These are phyloP conservation scores for Cynopterus sphinx DNA, from an alignment of 2,797 vertebrate genomes.

Conservation along the genomic window DNA sequence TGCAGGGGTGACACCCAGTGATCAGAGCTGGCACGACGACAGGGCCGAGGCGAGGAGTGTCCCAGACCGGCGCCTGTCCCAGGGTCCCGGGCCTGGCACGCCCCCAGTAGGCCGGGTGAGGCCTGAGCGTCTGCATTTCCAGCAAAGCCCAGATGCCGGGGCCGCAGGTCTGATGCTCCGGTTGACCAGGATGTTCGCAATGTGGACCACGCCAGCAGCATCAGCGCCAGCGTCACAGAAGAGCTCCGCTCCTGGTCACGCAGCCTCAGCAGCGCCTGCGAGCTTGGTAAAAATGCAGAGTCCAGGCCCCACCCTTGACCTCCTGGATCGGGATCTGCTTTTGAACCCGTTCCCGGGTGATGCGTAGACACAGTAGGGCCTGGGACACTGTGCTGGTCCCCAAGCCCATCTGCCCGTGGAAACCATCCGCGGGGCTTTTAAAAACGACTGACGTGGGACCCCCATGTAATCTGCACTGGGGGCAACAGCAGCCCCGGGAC, in stretches of 20 bases:
- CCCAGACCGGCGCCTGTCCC: neutral
- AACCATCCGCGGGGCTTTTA: neutral
- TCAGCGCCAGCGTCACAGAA: neutral
- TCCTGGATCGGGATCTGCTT: no score
- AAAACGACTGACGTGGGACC: neutral
- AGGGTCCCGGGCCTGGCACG: accelerated
- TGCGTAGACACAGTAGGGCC: accelerated
- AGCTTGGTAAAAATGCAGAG: neutral
- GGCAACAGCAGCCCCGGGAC: neutral
- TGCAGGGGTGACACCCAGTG: neutral
- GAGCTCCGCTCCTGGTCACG: neutral
- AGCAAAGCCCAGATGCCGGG: neutral
- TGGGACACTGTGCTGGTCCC: neutral
- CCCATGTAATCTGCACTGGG: neutral
- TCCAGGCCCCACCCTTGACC: neutral
- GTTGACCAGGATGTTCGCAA: no score
- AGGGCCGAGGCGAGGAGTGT: neutral
- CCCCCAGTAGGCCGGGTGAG: neutral
- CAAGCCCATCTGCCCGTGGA: neutral
- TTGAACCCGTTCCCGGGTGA: no score
- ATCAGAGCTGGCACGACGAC: accelerated
- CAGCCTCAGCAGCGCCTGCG: accelerated
- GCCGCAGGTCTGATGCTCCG: neutral
- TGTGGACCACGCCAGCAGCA: neutral
- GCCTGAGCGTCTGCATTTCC: neutral